phyloP scores from a whole-genome alignment of 2,113 vertebrate genomes.

The Micronycteris hirsuta region DNA sequence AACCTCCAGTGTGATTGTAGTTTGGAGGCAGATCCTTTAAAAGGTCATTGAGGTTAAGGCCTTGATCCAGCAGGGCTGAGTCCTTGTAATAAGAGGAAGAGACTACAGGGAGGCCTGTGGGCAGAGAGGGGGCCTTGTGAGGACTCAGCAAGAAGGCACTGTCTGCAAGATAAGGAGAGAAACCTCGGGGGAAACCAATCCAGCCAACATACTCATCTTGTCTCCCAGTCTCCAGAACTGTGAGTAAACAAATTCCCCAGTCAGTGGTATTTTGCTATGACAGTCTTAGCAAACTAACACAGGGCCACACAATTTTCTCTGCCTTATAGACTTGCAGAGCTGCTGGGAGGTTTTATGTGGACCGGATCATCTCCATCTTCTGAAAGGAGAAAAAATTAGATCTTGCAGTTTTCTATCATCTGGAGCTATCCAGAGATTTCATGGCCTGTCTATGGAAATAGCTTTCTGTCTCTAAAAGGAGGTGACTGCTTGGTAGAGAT shows the following conservation, averaged over 20 bases:
- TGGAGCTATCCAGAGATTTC: neutral
- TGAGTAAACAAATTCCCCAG: neutral
- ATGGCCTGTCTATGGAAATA: neutral
- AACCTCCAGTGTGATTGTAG: neutral
- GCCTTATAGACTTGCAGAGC: neutral
- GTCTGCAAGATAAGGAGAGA: neutral
- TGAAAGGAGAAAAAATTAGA: neutral
- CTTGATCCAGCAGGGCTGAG: neutral
- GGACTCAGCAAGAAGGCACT: neutral
- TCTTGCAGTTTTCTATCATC: neutral
- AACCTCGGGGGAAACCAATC: too few relatives aligned
- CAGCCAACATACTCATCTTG: neutral
- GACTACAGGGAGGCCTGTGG: neutral
- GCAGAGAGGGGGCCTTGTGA: neutral
- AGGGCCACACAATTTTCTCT: neutral
- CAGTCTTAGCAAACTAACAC: neutral
- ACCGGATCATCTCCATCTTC: neutral
- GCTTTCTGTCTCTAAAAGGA: neutral
- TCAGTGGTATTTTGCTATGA: neutral
- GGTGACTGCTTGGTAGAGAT: neutral
- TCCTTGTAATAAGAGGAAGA: neutral
- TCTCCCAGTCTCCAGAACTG: neutral
- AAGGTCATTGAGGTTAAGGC: neutral
- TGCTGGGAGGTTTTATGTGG: neutral
- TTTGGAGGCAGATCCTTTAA: neutral